phyloP scores from a whole-genome alignment of 1,140 invertebrate species.

The Euwallacea fornicatus region DNA sequence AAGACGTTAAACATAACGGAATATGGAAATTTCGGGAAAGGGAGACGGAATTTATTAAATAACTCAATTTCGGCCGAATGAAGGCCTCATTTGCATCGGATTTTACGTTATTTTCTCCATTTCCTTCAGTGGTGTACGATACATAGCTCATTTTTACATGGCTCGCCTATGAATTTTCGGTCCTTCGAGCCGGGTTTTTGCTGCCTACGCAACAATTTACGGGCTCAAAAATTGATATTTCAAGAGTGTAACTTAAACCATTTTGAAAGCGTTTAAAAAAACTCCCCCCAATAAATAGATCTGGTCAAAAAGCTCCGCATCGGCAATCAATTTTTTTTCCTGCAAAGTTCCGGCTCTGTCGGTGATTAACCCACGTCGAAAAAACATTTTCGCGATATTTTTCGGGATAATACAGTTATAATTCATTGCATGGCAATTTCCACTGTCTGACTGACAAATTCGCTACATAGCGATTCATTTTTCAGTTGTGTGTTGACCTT shows the following conservation, averaged over 20 bases:
- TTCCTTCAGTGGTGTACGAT: too few relatives aligned
- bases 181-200: too few relatives aligned
- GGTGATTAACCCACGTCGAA: slow-evolving; percentile 20
- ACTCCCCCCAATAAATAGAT: slow-evolving; percentile 26
- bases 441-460: slow-evolving; percentile 12
- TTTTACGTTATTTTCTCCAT: too few relatives aligned
- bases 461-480: slow-evolving; percentile 6
- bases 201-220: too few relatives aligned
- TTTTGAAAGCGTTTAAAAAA: slow-evolving; percentile 4
- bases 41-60: too few relatives aligned
- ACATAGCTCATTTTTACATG: too few relatives aligned
- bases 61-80: too few relatives aligned
- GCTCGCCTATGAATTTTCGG: too few relatives aligned
- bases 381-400: slow-evolving; percentile 31
- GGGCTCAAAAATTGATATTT: too few relatives aligned
- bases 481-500: not conserved
- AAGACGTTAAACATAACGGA: too few relatives aligned
- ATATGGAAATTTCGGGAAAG: too few relatives aligned
- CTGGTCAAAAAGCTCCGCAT: slow-evolving; percentile 13
- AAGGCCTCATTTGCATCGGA: too few relatives aligned
- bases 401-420: slow-evolving; percentile 31
- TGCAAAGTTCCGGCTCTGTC: slow-evolving; percentile 16
- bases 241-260: not conserved
- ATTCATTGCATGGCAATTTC: slow-evolving; percentile 17
- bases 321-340: slow-evolving; percentile 30